A percentile compares a stretch with the other conserved stretches of the same genome.
Evolutionary conservation across 2,113 vertebrate genomes (phyloP).

Genomic region (Colossoma macropomum): DNA sequence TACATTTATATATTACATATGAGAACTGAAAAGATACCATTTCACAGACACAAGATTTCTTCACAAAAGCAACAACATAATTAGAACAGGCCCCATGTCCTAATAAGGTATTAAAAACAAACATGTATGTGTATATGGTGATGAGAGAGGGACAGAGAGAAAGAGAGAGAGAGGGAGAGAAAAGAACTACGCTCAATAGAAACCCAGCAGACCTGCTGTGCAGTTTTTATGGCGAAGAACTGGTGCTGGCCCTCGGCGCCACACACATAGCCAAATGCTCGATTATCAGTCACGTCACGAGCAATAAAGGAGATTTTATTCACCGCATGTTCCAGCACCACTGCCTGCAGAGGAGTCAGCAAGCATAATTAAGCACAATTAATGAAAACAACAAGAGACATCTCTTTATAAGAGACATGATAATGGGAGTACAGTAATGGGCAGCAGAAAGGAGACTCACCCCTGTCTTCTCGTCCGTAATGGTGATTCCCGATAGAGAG

Average conservation of each 20-base stretch:
- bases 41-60: no score
- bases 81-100: neutral
- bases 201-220: constrained; percentile 85
- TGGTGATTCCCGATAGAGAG: constrained; percentile 68
- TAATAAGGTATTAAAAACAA: neutral
- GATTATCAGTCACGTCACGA: constrained; percentile 93
- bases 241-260: constrained; percentile 96
- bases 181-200: constrained; percentile 11
- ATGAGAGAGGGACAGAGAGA: neutral
- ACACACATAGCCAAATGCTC: constrained; percentile 96
- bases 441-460: constrained; percentile 59
- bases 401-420: neutral
- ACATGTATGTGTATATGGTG: neutral
- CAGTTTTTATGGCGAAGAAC: constrained; percentile 97
- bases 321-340: constrained; percentile 93
- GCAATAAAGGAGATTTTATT: constrained; percentile 98
- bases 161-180: neutral
- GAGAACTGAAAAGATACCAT: no score
- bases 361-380: constrained; percentile 1
- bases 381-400: neutral
- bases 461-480: constrained; percentile 75
- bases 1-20: no score
- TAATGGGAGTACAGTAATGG: neutral
- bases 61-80: neutral
- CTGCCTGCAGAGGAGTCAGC: constrained; percentile 78